A percentile compares a stretch with the other conserved stretches of the same genome.
phyloP scores from a whole-genome alignment of 2,888 invertebrate genomes.

The Netelia melanura region DNA sequence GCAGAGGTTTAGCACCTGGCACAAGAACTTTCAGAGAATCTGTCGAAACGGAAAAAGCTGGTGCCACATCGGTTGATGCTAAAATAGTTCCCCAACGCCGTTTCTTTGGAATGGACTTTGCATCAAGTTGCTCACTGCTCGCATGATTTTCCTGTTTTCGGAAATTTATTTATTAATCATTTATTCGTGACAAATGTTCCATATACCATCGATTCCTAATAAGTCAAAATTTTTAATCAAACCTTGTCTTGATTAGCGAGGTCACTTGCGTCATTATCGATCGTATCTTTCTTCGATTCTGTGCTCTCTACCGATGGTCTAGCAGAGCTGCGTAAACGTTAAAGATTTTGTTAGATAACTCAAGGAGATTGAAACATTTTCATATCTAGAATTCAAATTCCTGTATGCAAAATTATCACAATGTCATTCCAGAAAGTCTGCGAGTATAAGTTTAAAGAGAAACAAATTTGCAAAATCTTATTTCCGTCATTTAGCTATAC shows the following conservation, averaged over 20 bases:
- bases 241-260: conserved; percentile 79
- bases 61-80: conserved; percentile 85
- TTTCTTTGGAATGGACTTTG: conserved; percentile 81
- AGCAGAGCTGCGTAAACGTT: conserved; percentile 74
- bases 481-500: neutral
- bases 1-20: conserved; percentile 85
- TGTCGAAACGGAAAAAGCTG: conserved; percentile 90
- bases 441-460: too few species aligned
- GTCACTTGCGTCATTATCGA: conserved; percentile 71
- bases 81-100: conserved; percentile 85
- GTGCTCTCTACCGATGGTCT: conserved; percentile 75
- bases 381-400: neutral
- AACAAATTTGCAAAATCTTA: too few species aligned
- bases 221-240: conserved; percentile 8
- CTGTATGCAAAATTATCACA: neutral
- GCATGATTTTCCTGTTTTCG: conserved; percentile 79
- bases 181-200: neutral
- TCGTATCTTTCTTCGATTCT: conserved; percentile 75
- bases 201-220: neutral
- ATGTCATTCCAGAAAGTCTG: neutral
- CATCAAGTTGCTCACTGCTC: conserved; percentile 75
- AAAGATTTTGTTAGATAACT: conserved; percentile 4
- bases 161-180: conserved; percentile 13
- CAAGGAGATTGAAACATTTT: neutral
- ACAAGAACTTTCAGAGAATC: conserved; percentile 89